Evolutionary conservation across 2,113 vertebrate genomes (phyloP), one percentile per base, ranked within the genome.

Genomic region (Periophthalmodon schlosseri): DNA sequence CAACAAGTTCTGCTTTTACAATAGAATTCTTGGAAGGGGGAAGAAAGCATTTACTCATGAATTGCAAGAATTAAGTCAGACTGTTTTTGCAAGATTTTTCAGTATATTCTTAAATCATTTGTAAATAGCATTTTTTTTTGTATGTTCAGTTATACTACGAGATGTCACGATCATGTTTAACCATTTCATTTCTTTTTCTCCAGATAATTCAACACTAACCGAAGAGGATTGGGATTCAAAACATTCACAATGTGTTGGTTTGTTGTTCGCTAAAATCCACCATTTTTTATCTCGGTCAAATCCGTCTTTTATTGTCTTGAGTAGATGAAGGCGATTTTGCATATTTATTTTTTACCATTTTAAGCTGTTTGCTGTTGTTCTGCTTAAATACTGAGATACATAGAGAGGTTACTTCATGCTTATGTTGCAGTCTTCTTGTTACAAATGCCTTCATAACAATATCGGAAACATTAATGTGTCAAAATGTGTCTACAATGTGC

Each of bases 131-230:
- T 39, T 39, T 39, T 39, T 39, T 39, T 39, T 39, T 39, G 9
- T 7, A 44, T 7, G 6, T 44, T 44, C 8, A 44, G 10, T 44
- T 10, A 10, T 10, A 44, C 7, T 44, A 2, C 9, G 9, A 44
- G 8, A 28, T 60, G 57, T 24, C 21, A 10, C 10, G 39, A 44
- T 44, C 8, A 10, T 9, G 39, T 44, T 44, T 44, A 10, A 44
- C 39, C 7, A 44, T 49, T 67, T 76, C 8, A 21, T 49, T 33
- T 76, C 28, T 66, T 81, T 34, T 74, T 4, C 47, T 23, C 5
- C 15, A 92, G 91, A 89, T 92, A 92, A 91, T 90, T 72, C 75
- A 66, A 82, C 73, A 1, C 73, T 20, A 39, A n/a, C 63, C 9
- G 60, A 14, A 9, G 24, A 60, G 24, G 57, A 58, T 15, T 15